Percentiles rank a stretch among this genome's conserved stretches.
Conservation (phyloP, 2,888 invertebrate genomes). For the Azorinus chamasolen region DNA sequence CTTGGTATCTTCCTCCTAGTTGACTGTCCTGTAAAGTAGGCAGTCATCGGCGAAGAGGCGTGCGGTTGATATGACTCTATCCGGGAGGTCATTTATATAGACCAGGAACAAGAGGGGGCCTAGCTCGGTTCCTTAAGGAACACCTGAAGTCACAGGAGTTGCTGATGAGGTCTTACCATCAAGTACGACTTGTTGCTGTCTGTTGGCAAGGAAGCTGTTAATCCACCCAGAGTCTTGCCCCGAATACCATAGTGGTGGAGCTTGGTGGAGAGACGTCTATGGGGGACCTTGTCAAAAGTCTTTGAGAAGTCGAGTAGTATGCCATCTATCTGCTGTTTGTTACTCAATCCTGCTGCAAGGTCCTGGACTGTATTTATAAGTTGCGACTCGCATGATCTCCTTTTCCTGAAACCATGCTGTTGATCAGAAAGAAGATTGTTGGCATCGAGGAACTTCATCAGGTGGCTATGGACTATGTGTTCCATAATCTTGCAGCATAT, state of each 20-base stretch:
- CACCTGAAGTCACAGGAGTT: no score
- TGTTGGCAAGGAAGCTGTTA: no score
- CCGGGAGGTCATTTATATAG: no score
- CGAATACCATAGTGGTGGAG: neutral
- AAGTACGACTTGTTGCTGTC: no score
- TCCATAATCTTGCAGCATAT: conserved; percentile 30
- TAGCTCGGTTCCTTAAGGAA: no score
- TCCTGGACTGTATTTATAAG: conserved; percentile 12
- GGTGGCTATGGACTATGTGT: conserved; percentile 28
- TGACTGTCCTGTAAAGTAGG: no score
- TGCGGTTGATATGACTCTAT: no score
- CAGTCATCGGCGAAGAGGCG: no score
- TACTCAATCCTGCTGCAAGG: neutral
- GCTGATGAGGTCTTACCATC: no score
- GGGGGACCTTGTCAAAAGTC: conserved; percentile 17
- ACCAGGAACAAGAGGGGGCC: no score
- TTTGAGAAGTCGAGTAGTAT: conserved; percentile 20
- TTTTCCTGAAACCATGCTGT: conserved; percentile 16
- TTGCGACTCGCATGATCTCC: conserved; percentile 12
- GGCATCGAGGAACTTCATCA: conserved; percentile 20
- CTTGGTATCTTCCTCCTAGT: no score
- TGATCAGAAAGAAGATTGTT: conserved; percentile 10
- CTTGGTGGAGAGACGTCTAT: conserved; percentile 8
- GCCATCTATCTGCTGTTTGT: conserved; percentile 13
- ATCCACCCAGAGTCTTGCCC: neutral